These are phyloP conservation scores for Orestias chungarensis DNA, from an alignment of 2,797 vertebrate genomes.

Conservation along the genomic window DNA sequence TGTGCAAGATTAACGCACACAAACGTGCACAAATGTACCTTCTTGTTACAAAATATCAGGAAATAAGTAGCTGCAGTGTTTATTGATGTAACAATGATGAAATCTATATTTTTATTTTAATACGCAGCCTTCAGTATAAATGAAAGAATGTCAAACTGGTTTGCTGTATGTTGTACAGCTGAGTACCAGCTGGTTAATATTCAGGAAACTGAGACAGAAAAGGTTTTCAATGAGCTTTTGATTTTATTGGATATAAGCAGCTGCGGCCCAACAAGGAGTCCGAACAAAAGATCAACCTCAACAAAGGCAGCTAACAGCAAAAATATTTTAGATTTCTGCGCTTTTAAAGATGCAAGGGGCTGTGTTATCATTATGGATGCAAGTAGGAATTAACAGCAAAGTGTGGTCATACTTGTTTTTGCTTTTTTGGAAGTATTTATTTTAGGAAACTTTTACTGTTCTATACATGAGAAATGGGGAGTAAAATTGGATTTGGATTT, in stretches of 20 bases:
- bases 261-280: neutral
- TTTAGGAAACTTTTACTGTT: neutral
- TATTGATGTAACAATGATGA: no score
- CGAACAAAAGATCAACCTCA: neutral
- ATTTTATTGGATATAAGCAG: slow-evolving; percentile 18
- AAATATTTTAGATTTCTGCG: neutral
- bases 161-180: neutral
- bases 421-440: neutral
- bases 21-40: no score
- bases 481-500: no score
- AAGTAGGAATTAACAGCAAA: no score
- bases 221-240: slow-evolving; percentile 27
- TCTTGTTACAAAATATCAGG: no score
- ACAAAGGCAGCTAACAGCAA: neutral
- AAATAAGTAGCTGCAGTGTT: neutral
- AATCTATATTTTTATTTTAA: no score
- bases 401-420: neutral
- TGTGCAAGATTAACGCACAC: no score
- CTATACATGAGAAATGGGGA: no score
- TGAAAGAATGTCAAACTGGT: neutral
- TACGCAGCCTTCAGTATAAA: neutral
- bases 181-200: slow-evolving; percentile 11
- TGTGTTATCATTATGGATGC: neutral
- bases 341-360: neutral
- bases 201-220: slow-evolving; percentile 24